Conservation (phyloP, 2,888 invertebrate genomes). For the Melangyna quadrimaculata region DNA sequence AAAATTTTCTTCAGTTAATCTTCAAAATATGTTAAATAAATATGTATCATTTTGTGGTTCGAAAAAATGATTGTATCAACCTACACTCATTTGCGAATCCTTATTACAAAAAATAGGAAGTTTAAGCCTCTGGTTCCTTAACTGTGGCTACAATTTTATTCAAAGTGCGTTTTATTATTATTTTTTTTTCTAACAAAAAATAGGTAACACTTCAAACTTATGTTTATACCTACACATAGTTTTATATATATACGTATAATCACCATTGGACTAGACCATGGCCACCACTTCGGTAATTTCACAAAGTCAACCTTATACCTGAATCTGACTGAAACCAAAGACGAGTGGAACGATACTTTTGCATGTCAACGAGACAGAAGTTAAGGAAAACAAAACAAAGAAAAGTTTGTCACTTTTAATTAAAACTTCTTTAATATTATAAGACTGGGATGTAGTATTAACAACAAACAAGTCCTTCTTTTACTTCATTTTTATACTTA, state of each 20-base stretch:
- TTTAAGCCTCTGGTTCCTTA: background rate
- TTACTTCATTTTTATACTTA: background rate
- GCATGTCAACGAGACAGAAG: background rate
- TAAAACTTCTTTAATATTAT: conserved; percentile 41
- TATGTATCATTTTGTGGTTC: too few species aligned
- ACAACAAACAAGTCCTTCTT: background rate
- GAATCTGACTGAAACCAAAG: background rate
- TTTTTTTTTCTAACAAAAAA: background rate
- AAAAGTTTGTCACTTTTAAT: conserved; percentile 51
- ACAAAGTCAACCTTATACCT: background rate
- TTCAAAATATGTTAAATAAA: too few species aligned
- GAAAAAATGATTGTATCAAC: too few species aligned
- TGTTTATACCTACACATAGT: background rate
- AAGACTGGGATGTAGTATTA: background rate
- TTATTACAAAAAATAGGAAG: too few species aligned
- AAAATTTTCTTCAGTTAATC: too few species aligned
- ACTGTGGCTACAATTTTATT: background rate
- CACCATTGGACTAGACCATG: too few species aligned
- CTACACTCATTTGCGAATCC: too few species aligned
- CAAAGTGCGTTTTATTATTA: background rate
- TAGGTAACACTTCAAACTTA: too few species aligned
- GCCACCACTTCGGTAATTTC: background rate
- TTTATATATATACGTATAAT: background rate
- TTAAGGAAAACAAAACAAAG: background rate
- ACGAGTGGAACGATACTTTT: background rate